phyloP scores from a whole-genome alignment of 2,888 invertebrate genomes.

The Bursaphelenchus okinawaensis region DNA sequence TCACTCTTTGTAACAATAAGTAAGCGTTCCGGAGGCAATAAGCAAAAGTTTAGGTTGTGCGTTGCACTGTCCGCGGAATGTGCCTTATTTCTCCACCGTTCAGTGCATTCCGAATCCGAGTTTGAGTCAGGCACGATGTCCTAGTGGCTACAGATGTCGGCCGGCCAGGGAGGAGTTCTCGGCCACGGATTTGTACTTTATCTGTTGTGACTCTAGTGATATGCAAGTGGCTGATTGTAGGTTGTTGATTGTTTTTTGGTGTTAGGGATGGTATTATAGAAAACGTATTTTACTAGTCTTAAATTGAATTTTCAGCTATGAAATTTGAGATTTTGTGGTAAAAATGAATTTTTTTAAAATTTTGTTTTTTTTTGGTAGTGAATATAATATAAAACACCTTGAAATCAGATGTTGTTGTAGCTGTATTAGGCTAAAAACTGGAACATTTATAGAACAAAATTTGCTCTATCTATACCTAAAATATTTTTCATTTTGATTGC shows the following conservation, averaged over 20 bases:
- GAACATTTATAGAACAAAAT: too few species aligned
- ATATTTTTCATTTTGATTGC: too few species aligned
- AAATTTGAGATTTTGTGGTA: not conserved
- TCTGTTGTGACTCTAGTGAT: constrained; percentile 6
- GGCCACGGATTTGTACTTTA: not conserved
- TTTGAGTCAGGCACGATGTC: not conserved
- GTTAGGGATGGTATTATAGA: too few species aligned
- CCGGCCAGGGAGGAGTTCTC: constrained; percentile 1
- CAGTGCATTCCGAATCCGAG: not conserved
- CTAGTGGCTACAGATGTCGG: constrained; percentile 8
- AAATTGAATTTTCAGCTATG: too few species aligned
- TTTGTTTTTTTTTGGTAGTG: not conserved
- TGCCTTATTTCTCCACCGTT: not conserved
- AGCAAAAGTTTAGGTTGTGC: not conserved
- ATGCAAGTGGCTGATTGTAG: constrained; percentile 6
- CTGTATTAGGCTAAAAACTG: too few species aligned
- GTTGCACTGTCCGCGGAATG: constrained; percentile 2
- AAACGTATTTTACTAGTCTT: not conserved
- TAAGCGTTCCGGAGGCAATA: not conserved
- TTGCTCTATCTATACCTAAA: too few species aligned
- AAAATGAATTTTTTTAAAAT: not conserved
- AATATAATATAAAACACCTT: not conserved
- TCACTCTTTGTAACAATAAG: not conserved
- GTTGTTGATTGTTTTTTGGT: too few species aligned
- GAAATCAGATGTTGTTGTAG: too few species aligned